phyloP scores from a whole-genome alignment of 2,797 vertebrate genomes.

The Sus cebifrons region DNA sequence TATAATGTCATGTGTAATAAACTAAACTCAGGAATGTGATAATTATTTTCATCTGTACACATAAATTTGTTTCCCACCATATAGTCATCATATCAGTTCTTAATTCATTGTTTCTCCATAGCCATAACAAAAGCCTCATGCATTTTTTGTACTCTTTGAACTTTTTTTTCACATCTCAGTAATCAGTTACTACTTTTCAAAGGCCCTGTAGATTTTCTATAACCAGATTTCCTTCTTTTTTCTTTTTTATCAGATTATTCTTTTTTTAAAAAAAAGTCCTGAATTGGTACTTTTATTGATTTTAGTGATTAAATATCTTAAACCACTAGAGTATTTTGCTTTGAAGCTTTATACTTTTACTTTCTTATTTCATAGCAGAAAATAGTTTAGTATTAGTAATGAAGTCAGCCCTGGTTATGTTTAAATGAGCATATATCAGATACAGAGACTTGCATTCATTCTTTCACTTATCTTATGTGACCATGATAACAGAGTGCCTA shows the following conservation, averaged over 20 bases:
- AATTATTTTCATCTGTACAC: neutral
- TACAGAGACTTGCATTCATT: neutral
- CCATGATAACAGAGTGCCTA: neutral
- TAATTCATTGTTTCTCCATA: neutral
- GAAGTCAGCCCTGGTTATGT: neutral
- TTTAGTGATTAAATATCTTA: neutral
- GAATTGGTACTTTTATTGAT: neutral
- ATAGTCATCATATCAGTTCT: neutral
- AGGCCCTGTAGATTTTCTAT: neutral
- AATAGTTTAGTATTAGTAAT: neutral
- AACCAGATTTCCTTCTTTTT: neutral
- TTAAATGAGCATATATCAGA: neutral
- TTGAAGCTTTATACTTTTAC: neutral
- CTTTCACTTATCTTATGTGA: neutral
- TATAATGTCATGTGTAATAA: neutral
- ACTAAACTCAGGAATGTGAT: neutral
- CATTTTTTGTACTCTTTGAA: neutral
- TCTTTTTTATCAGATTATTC: neutral
- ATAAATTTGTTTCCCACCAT: neutral
- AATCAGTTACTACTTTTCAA: neutral
- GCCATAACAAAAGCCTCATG: neutral
- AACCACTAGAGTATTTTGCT: neutral
- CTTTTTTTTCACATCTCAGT: neutral
- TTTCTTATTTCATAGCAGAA: conserved; percentile 13
- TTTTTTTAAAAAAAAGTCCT: neutral